These are phyloP conservation scores for Psilopogon haemacephalus DNA, from an alignment of 2,113 vertebrate genomes.

Conservation along the genomic window DNA sequence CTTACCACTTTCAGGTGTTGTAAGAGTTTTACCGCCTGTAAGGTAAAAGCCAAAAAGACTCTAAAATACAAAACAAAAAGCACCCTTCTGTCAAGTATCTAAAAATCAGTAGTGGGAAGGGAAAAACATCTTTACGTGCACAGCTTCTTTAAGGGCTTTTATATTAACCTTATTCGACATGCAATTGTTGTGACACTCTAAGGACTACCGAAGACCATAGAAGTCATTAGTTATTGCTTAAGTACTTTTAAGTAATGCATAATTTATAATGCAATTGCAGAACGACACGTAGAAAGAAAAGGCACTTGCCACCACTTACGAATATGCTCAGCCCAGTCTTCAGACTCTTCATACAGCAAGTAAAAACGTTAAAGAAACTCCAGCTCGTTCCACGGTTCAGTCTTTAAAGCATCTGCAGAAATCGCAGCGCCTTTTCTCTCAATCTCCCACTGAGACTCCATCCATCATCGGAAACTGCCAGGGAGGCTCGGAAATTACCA, in stretches of 20 bases:
- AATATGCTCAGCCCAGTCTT: conserved; percentile 81
- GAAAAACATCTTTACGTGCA: background rate
- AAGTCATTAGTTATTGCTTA: background rate
- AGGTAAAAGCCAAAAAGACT: background rate
- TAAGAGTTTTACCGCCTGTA: background rate
- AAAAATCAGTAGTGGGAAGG: background rate
- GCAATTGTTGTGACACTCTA: rapidly evolving
- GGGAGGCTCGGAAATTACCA: background rate
- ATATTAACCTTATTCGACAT: background rate
- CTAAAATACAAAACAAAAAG: background rate
- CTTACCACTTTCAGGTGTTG: background rate
- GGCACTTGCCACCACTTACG: conserved; percentile 79
- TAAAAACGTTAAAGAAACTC: conserved; percentile 79
- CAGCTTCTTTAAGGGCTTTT: background rate
- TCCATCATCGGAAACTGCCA: rapidly evolving
- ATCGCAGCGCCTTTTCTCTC: background rate
- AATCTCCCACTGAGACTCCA: rapidly evolving
- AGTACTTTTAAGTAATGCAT: background rate
- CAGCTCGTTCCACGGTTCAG: background rate
- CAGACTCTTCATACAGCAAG: conserved; percentile 81
- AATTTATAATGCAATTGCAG: background rate
- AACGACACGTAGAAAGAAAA: background rate
- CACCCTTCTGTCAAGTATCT: background rate
- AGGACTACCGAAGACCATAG: background rate
- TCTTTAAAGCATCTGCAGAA: background rate